Evolutionary conservation across 2,113 vertebrate genomes (phyloP).

Genomic region (Callocephalon fimbriatum): DNA sequence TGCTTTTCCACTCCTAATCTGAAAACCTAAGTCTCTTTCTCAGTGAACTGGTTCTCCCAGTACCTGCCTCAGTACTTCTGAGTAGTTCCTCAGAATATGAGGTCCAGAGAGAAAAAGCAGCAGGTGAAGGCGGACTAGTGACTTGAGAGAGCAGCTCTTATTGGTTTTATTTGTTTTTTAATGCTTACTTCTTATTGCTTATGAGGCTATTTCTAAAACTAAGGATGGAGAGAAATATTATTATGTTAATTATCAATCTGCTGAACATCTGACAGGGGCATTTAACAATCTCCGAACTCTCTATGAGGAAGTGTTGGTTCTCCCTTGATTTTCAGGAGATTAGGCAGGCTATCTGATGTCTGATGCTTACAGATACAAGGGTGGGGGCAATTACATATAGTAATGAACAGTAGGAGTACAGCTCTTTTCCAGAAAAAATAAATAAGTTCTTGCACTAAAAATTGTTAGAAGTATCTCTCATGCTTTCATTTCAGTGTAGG

Average conservation of each 20-base stretch:
- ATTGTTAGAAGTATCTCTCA: neutral
- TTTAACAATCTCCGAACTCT: neutral
- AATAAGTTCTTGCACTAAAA: neutral
- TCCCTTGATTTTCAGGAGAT: neutral
- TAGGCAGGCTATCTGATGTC: neutral
- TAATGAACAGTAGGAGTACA: neutral
- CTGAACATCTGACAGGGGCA: neutral
- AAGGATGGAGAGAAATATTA: neutral
- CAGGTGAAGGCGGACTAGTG: neutral
- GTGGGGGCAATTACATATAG: neutral
- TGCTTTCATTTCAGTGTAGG: neutral
- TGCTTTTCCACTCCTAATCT: neutral
- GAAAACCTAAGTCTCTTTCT: neutral
- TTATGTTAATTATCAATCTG: neutral
- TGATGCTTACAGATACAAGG: neutral
- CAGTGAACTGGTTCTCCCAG: neutral
- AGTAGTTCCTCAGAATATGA: neutral
- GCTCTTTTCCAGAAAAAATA: neutral
- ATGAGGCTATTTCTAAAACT: neutral
- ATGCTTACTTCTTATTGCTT: neutral
- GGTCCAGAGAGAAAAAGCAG: neutral
- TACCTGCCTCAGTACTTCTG: neutral
- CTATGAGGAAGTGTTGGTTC: neutral
- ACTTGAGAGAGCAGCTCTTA: neutral
- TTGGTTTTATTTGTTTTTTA: neutral